Conservation (phyloP, 2,888 invertebrate species). For the Apodemia hepburni region DNA sequence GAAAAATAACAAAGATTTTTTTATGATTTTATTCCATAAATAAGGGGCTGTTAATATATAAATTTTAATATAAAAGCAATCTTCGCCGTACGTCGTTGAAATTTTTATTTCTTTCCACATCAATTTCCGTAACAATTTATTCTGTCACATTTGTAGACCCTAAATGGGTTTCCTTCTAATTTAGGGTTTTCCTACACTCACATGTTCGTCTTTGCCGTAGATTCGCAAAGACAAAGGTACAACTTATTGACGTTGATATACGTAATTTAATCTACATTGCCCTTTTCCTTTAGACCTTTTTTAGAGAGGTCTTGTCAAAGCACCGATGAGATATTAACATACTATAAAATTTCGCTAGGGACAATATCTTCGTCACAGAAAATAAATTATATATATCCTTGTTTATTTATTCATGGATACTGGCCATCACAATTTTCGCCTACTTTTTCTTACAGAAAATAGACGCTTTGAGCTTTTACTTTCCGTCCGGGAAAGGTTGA, state of each 20-base stretch:
- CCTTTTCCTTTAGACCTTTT: constrained; percentile 18
- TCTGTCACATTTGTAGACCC: not conserved
- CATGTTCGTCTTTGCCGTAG: not conserved
- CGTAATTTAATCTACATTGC: constrained; percentile 22
- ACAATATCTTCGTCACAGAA: not conserved
- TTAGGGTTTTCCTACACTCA: not conserved
- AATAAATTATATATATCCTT: not conserved
- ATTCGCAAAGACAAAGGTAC: constrained; percentile 20
- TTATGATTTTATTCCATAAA: not conserved
- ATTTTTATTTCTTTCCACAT: not conserved
- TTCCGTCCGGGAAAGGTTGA: too few species aligned
- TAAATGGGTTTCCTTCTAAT: constrained; percentile 6
- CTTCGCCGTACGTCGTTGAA: not conserved
- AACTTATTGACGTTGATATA: constrained; percentile 27
- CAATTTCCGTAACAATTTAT: constrained; percentile 2
- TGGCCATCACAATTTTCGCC: not conserved
- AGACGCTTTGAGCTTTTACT: not conserved
- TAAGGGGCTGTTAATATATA: not conserved
- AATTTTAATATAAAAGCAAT: not conserved
- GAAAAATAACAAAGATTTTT: too few species aligned
- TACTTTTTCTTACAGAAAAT: not conserved
- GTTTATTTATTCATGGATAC: not conserved
- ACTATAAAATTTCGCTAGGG: not conserved
- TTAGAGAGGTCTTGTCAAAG: not conserved
- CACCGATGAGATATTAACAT: not conserved